Evolutionary conservation across 2,797 vertebrate genomes (phyloP).

Genomic region (Pachyuromys duprasi): DNA sequence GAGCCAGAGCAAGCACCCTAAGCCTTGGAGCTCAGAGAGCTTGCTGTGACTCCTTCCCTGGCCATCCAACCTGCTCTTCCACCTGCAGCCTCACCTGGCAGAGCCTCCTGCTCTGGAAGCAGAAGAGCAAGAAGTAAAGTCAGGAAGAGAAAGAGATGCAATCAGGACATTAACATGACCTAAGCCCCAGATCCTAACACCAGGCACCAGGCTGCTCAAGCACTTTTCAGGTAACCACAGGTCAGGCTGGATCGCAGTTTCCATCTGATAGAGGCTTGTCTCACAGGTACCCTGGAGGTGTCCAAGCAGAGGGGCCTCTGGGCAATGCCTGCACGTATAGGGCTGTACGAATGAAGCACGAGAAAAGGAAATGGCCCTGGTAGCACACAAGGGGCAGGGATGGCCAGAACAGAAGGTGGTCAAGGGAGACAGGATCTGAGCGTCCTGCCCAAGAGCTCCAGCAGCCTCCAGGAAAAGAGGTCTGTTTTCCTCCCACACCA

Average conservation of each 20-base stretch:
- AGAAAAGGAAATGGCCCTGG: background rate
- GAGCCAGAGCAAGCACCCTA: background rate
- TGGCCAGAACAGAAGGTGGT: background rate
- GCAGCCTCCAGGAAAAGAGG: background rate
- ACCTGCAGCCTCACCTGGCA: background rate
- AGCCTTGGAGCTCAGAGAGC: background rate
- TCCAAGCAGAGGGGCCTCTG: background rate
- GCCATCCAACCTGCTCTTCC: background rate
- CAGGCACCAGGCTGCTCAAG: background rate
- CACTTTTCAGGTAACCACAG: background rate
- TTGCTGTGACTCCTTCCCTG: background rate
- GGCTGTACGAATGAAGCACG: background rate
- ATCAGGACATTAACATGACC: background rate
- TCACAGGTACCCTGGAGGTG: background rate
- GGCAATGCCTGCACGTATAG: background rate
- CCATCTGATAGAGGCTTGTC: background rate
- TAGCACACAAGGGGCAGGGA: background rate
- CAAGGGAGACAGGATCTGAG: background rate
- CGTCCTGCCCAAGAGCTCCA: background rate
- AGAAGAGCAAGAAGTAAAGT: background rate
- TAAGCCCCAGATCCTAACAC: background rate
- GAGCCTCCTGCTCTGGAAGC: background rate
- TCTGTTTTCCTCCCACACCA: background rate
- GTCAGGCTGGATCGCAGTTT: background rate
- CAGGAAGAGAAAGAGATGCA: slow-evolving; percentile 32